phyloP scores from a whole-genome alignment of 2,113 vertebrate genomes.

The Megaleporinus macrocephalus region DNA sequence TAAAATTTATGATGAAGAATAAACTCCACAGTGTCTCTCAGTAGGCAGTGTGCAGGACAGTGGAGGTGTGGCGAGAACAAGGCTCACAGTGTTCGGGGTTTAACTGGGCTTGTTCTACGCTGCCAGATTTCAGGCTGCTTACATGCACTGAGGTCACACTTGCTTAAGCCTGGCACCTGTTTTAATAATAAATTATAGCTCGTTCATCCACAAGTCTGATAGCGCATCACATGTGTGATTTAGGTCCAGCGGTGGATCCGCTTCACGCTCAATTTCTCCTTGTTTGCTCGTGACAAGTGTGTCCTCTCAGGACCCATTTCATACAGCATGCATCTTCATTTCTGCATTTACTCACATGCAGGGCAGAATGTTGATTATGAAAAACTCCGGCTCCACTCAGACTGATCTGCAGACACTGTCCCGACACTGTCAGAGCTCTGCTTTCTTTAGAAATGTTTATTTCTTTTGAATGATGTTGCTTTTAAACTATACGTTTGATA shows the following conservation, averaged over 20 bases:
- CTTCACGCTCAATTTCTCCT: slow-evolving; percentile 51
- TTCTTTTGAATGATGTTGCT: no score
- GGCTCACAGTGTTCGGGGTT: background rate
- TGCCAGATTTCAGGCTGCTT: background rate
- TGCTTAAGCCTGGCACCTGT: slow-evolving; percentile 18
- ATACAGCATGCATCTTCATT: slow-evolving; percentile 65
- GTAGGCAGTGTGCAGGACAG: no score
- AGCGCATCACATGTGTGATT: background rate
- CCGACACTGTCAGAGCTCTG: no score
- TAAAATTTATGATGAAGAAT: no score
- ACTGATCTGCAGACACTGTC: background rate
- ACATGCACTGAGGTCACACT: background rate
- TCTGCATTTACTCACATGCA: slow-evolving; percentile 23
- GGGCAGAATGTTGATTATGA: background rate
- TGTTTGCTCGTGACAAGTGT: slow-evolving; percentile 78
- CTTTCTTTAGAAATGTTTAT: no score
- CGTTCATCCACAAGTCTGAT: background rate
- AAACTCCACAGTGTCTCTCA: no score
- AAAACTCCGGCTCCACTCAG: background rate
- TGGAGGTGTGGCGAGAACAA: no score
- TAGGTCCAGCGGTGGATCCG: background rate
- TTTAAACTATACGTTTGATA: no score
- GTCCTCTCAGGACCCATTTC: background rate
- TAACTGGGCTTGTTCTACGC: no score
- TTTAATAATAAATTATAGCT: slow-evolving; percentile 34